A percentile compares a stretch with the other conserved stretches of the same genome.
Conservation (phyloP, 2,797 vertebrate species). For the Kryptolebias ocellatus region DNA sequence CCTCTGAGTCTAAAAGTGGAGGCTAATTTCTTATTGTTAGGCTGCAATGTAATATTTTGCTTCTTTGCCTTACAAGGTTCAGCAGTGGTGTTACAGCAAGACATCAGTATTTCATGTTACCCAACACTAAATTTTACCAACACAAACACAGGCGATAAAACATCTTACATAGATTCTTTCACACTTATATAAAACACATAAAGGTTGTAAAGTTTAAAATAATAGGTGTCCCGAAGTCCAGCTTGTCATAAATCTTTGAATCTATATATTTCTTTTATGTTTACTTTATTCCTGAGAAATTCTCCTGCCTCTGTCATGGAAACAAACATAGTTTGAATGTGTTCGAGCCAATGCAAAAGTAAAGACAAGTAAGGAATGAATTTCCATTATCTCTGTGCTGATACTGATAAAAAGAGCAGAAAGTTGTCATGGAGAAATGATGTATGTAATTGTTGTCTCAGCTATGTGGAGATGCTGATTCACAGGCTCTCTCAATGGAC, state of each 20-base stretch:
- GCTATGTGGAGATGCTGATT: conserved; percentile 53
- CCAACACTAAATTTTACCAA: no score
- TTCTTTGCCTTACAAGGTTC: not conserved
- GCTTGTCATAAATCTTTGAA: conserved; percentile 1
- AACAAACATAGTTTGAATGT: conserved; percentile 54
- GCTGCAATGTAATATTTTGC: not conserved
- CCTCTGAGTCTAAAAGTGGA: no score
- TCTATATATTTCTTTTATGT: conserved; percentile 4
- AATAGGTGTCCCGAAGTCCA: no score
- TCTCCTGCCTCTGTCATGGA: conserved; percentile 34
- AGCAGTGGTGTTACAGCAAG: conserved; percentile 1
- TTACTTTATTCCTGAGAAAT: conserved; percentile 33
- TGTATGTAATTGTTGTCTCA: conserved; percentile 61
- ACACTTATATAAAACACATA: no score
- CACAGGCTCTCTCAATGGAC: conserved; percentile 34
- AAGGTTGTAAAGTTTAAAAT: no score
- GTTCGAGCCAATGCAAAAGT: not conserved
- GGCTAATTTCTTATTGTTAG: not conserved
- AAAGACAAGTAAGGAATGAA: conserved; percentile 16
- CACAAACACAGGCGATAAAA: no score
- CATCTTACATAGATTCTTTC: no score
- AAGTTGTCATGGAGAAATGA: conserved; percentile 64
- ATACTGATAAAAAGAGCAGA: conserved; percentile 42
- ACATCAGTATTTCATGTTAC: no score
- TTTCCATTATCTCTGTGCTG: conserved; percentile 36